Conservation (phyloP, 2,888 invertebrate species). For the Morinoia aosen region DNA sequence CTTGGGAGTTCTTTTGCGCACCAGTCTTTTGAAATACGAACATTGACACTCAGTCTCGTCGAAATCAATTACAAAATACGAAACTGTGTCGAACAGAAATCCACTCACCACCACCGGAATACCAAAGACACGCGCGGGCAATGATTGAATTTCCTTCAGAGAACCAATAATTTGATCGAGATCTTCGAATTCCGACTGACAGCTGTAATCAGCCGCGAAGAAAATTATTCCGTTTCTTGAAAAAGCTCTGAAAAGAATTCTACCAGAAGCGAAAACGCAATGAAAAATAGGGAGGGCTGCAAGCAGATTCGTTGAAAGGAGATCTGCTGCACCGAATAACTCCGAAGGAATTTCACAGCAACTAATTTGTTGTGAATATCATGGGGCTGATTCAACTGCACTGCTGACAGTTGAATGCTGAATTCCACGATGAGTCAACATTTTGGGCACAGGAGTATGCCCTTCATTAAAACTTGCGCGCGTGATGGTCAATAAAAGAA, state of each 20-base stretch:
- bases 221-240: neutral
- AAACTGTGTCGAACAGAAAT: too few relatives aligned
- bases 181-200: neutral
- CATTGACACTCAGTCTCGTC: neutral
- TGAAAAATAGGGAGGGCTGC: neutral
- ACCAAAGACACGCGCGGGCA: neutral
- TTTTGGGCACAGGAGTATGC: neutral
- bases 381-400: neutral
- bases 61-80: too few relatives aligned
- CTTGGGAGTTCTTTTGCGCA: neutral
- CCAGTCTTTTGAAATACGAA: neutral
- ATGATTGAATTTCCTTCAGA: neutral
- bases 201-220: neutral
- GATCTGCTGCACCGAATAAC: neutral
- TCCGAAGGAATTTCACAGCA: neutral
- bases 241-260: neutral
- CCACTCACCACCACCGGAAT: neutral
- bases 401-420: neutral
- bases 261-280: neutral
- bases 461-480: neutral
- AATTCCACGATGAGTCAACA: neutral
- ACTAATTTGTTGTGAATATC: neutral
- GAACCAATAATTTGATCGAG: neutral
- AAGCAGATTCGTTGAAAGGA: neutral
- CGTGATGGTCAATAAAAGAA: neutral